Base-by-base conservation (phyloP, 2,113 vertebrate genomes). In the Merops nubicus region DNA sequence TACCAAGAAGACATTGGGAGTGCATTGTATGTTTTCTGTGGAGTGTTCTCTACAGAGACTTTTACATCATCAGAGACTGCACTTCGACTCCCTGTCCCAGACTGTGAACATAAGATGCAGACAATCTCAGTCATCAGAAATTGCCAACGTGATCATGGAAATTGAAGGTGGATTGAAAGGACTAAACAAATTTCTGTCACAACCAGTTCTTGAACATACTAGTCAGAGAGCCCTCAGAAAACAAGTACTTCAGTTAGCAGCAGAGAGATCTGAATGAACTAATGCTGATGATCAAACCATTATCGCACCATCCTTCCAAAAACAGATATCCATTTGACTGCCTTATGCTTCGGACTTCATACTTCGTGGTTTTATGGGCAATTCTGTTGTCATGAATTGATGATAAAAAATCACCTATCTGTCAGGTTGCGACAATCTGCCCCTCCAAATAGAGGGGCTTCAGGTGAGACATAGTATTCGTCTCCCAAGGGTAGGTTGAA, bases 241-340 rank as follows among this genome's bases (percentile, higher is more conserved):
- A 54, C 0, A 0, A 47, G 21, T 5, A 12, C 31, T 63, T 88
- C 23, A 7, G 9, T 51, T 40, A 70, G 54, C 5, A 48, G 20
- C 16, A 48, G 33, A 53, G 42, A 53, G 9, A 62, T 26, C 20
- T 70, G 50, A 53, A 43, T 4, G 18, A 23, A 53, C 6, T 77
- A n/a, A 21, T 43, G 26, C 15, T 65, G 29, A 45, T 60, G 23
- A 78, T 45, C 34, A 34, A 3, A 14, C 6, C 3, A 60, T 70
- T 85, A 40, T 17, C 50, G 38, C 20, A 72, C 9, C 8, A 11
- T 15, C 7, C 14, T 43, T 82, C 42, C 45, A 43, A 62, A 50
- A 47, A 28, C 14, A 70, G 23, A 43, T 78, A 78, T 95, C 31
- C 23, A 69, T 5, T 23, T 69, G 25, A 15, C 22, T 63, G 5